phyloP scores from a whole-genome alignment of 2,113 vertebrate genomes.

The human (Homo sapiens) region DNA sequence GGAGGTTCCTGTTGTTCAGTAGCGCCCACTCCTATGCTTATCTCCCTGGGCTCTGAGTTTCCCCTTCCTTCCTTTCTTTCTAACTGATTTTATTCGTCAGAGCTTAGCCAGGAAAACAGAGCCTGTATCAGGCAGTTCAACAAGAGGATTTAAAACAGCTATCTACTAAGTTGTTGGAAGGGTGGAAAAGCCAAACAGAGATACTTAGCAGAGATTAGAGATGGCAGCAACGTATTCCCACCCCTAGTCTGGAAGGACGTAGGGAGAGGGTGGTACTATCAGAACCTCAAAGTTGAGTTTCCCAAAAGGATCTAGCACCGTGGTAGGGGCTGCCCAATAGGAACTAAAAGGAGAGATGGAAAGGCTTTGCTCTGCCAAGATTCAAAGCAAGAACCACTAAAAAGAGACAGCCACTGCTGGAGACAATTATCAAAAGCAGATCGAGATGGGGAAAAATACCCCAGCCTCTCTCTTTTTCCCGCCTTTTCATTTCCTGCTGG shows the following conservation, averaged over 20 bases:
- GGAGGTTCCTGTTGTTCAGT: not conserved
- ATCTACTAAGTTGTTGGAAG: not conserved
- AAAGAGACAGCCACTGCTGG: not conserved
- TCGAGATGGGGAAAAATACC: not conserved
- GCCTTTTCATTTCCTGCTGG: not conserved
- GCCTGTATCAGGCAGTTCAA: not conserved
- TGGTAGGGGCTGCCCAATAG: not conserved
- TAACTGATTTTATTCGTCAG: not conserved
- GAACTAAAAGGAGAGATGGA: not conserved
- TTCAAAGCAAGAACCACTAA: not conserved
- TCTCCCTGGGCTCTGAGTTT: not conserved
- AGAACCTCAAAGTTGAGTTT: not conserved
- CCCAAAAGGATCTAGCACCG: not conserved
- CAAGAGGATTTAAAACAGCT: not conserved
- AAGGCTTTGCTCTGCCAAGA: not conserved
- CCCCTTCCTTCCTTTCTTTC: not conserved
- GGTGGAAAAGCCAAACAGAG: not conserved
- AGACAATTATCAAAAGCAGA: not conserved
- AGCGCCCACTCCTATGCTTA: not conserved
- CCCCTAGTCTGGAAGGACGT: not conserved
- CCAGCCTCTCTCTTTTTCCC: not conserved
- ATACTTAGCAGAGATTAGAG: not conserved
- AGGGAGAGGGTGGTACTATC: not conserved
- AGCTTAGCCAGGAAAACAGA: not conserved
- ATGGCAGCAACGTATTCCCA: not conserved